Base-by-base conservation (phyloP, 1,140 invertebrate species). In the Leptinotarsa texana region DNA sequence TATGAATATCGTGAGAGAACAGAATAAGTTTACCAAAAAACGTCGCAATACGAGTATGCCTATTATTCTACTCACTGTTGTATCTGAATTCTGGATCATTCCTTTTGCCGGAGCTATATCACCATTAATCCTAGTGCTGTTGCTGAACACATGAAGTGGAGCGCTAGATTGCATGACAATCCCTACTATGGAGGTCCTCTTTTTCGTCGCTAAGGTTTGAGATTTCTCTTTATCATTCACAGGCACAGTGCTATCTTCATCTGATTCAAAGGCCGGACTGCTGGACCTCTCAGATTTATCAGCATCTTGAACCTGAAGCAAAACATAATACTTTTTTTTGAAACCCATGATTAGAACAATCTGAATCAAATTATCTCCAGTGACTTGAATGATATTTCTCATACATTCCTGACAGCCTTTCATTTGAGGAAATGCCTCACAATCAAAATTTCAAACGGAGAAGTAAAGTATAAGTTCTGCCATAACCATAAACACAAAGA, bases 241-340 rank as follows among this genome's bases (percentile, higher is more conserved):
- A 13, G 49, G 63, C 68, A 86, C 82, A 77, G 88, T 85, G 75
- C 93, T 94, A 75, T 95, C 94, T 65, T 98, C 96, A 85, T 98
- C 97, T 0, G 96, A 98, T 77, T 98, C 96, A 85, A 98, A 98
- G 0, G 95, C 95, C 1, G 96, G 96, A 83, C 95, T 97, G 81
- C 95, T 97, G 0, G 96, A 98, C 42, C 96, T 87, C 85, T 99
- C 96, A 13, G 94, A 94, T 84, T 94, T 94, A 79, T 94, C 91
- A 3, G 83, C 79, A 42, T 83, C 62, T 61, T 71, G 33, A 15
- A 57, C 13, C 51, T 57, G 51, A 17, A 24, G 65, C 65, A 24
- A 42, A 42, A 42, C 33, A 11, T 42, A 8, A 0, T 42, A 11
- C 1, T 11, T 2, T 8, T 42, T 33, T 33, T 33, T 3, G 6